Base-by-base conservation (phyloP, 35 echinoderm and acorn worm species). In the Stichopus chloronotus region DNA sequence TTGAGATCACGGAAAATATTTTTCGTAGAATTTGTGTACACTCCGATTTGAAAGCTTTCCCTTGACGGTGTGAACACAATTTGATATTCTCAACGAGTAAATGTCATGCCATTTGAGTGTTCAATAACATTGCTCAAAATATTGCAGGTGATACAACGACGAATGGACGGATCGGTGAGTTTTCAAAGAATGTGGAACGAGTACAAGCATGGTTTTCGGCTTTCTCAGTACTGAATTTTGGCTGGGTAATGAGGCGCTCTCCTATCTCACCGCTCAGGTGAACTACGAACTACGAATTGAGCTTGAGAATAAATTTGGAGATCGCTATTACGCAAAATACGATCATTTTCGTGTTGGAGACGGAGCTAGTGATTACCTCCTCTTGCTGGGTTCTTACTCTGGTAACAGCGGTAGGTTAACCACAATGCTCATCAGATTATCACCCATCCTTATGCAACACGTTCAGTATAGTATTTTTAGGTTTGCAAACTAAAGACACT, bases 251-350 rank as follows among this genome's bases (percentile, higher is more conserved):
- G 88, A 94, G 11, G 83, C 85, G 9, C 82, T 94, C 55, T 59
- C 72, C 52, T 79, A 79, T 19, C 57, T 94, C 77, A 94, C 93
- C 8, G 61, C 78, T 11, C 93, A 94, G 79, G 79, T 83, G 20
- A 78, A 91, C n/a, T 94, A 94, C 79, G 89, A 94, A 56, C 88
- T 94, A 24, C 88, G 88, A 52, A 85, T 94, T 52, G 93, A 94
- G 25, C 63, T 94, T 20, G 22, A 53, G 53, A 89, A 94, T 25
- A 81, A 59, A 22, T 59, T 82, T 56, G 91, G 91, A 17, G 22
- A 77, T 9, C 21, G 43, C 11, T 77, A 55, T 5, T 52, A 55
- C 9, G 91, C 91, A 79, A 58, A 57, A 53, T 92, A 92, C 21
- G 77, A 92, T 22, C 59, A 58, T 2, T 23, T 92, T 9, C 22